Percentiles rank a stretch among this genome's conserved stretches.
Evolutionary conservation across 2,113 vertebrate genomes (phyloP).

Genomic region (Cyanoderma ruficeps): DNA sequence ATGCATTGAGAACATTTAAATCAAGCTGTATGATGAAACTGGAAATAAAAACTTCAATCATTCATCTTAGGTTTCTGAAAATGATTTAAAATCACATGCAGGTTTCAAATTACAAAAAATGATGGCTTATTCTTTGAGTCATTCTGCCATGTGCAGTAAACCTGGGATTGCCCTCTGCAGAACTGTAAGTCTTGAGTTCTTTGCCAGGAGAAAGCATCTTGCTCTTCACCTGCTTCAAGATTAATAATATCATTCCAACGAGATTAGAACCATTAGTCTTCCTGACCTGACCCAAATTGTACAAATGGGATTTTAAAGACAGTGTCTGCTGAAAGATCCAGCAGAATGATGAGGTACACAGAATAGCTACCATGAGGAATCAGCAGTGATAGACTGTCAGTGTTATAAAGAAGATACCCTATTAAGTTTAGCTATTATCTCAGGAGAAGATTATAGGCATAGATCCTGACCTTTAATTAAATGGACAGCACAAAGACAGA

Average conservation of each 20-base stretch:
- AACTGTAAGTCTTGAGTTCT: conserved; percentile 34
- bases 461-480: conserved; percentile 64
- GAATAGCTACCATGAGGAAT: conserved; percentile 64
- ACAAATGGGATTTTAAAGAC: conserved; percentile 79
- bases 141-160: conserved; percentile 30
- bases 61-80: conserved; percentile 22
- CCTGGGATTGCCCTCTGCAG: conserved; percentile 44
- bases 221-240: conserved; percentile 64
- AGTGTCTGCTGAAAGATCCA: conserved; percentile 60
- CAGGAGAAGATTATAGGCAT: conserved; percentile 73
- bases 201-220: conserved; percentile 55
- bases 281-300: conserved; percentile 72
- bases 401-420: conserved; percentile 62
- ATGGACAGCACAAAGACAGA: conserved; percentile 9
- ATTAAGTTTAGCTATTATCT: conserved; percentile 70
- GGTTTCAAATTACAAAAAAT: conserved; percentile 47
- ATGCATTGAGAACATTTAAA: neutral
- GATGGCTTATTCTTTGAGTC: conserved; percentile 34
- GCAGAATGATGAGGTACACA: conserved; percentile 66
- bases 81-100: conserved; percentile 11
- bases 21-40: neutral
- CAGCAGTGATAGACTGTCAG: conserved; percentile 61
- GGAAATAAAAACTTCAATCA: neutral
- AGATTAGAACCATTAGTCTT: conserved; percentile 78
- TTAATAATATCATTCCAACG: conserved; percentile 73